Evolutionary conservation across 2,888 invertebrate species (phyloP), one percentile per base, ranked within the genome.

Genomic region (Rhopalosiphum nymphaeae): DNA sequence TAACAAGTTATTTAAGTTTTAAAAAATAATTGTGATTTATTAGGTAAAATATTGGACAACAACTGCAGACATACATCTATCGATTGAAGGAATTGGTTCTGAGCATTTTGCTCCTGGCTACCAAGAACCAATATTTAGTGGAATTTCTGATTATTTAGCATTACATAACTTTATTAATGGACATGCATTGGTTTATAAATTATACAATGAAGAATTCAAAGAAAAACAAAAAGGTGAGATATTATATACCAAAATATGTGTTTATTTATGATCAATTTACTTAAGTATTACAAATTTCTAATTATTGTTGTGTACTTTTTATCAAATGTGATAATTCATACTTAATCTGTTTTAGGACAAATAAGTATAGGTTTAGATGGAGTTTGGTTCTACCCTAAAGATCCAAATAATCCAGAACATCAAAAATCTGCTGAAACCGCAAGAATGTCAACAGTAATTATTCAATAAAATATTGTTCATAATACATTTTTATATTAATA

Each of bases 401-500:
- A 90, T n/a, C 90, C 67, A 29, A 90, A 90, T 25, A 90, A 90
- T 67, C 90, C 67, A 11, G 90, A 90, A 67, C 90, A 90, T 90
- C 67, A 25, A 67, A 90, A n/a, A 7, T 25, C 42, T 46, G 90
- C 67, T 25, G 61, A 90, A 36, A 11, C 1, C n/a, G 90, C 67
- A 67, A 21, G 67, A 46, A 61, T 46, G 4, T 25, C 46, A 21
- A 90, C 67, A n/a, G 67, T 90, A 67, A 25, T 53, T 88, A 49
- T 78, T 67, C 4, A 5, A 4, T 67, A n/a, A 78, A 36, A 78
- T 78, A 36, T 78, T 78, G 2, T 78, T 36, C 3, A 9, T 36
- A 0, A 78, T 7, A 36, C 2, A 78, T 78, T 21, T 16, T 21
- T 21, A 78, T 36, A 21, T 21, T 36, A 0, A 36, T 21, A 78